Percentiles rank a stretch among this genome's conserved stretches.
Evolutionary conservation across 2,797 vertebrate genomes (phyloP).

Genomic region (Steatocranus sp.): DNA sequence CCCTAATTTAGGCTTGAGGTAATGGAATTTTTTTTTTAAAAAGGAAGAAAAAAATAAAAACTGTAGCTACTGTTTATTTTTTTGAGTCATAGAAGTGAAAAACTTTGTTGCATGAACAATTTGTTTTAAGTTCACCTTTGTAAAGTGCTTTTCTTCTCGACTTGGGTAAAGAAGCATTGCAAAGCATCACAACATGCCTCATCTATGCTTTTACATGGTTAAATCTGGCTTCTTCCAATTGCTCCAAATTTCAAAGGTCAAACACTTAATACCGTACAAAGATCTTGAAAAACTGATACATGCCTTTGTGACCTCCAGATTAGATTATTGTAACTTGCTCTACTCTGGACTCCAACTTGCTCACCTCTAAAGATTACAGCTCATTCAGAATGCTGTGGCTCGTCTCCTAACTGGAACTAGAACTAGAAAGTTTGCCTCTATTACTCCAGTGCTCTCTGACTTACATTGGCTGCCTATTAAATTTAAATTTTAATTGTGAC

Average conservation of each 20-base stretch:
- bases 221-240: not conserved
- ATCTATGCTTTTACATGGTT: not conserved
- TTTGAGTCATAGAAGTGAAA: not conserved
- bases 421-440: not conserved
- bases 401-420: not conserved
- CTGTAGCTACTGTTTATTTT: not conserved
- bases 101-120: not conserved
- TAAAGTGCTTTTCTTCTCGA: not conserved
- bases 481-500: too few relatives aligned
- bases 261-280: not conserved
- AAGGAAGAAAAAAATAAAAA: not conserved
- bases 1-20: not conserved
- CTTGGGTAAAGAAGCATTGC: not conserved
- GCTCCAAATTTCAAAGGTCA: not conserved
- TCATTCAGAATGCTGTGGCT: not conserved
- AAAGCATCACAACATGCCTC: not conserved
- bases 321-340: not conserved
- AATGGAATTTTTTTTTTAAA: accelerated
- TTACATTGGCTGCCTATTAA: not conserved
- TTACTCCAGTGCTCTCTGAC: not conserved
- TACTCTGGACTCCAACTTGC: not conserved
- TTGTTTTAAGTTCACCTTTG: not conserved
- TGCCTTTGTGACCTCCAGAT: not conserved
- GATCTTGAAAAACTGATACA: not conserved
- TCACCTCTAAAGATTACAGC: not conserved